Evolutionary conservation across 92 coral and sea anemone species (phyloP), one percentile per base, ranked within the genome.

Genomic region (Actinernus sp.): DNA sequence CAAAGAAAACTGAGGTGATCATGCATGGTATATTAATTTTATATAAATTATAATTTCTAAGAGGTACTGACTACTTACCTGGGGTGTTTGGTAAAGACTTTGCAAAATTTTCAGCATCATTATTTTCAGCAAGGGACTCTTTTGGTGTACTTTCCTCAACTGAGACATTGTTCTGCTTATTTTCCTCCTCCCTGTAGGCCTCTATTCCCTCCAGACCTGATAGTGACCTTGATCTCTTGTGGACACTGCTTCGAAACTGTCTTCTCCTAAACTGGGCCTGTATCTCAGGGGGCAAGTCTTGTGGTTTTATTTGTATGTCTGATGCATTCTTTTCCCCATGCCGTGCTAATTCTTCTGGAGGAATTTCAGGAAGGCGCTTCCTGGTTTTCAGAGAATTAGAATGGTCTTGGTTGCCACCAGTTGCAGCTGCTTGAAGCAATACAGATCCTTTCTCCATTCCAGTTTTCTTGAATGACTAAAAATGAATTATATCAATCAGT

Each of bases 331-430:
- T 54, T 13, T 62, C 78, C 16, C 78, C 81, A 77, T 84, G 79
- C 28, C 58, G 47, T 27, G 91, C 91, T 26, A 85, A 39, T 46
- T 85, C 91, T 18, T 87, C 86, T 22, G 86, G 75, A 16, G 98
- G 98, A 30, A 92, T 83, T 19, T 86, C 81, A 3, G 98, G 98
- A 7, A 94, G 84, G 31, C 85, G 78, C 55, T 92, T 82, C 40
- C 82, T 78, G 49, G 80, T 46, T 68, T 79, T 61, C 54, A 60
- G 68, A 29, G 63, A 7, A 3, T 47, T 43, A 33, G 34, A 68
- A 30, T 51, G 75, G 13, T 30, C 32, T 29, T 11, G 50, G 37
- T 9, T 68, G 9, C 53, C 54, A 51, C 10, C 17, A 36, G 50
- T 13, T 34, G 52, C 16, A 38, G 4, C 53, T 19, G 56, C 3